Conservation (phyloP, 2,888 invertebrate genomes). For the Axea sp. region DNA sequence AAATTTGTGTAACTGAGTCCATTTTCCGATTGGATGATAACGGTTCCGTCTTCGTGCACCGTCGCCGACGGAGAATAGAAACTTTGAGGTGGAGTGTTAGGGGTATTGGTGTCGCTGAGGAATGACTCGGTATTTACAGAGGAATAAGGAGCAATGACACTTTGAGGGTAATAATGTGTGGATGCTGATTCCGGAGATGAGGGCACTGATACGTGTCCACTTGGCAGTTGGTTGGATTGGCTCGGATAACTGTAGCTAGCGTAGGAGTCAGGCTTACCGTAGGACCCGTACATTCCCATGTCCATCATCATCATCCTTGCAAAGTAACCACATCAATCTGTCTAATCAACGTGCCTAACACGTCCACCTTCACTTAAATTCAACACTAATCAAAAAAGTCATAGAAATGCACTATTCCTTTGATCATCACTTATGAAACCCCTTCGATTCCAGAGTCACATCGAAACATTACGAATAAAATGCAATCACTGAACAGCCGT, state of each 20-base stretch:
- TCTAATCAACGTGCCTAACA: constrained; percentile 40
- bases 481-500: no score
- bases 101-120: constrained; percentile 69
- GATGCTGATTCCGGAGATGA: constrained; percentile 75
- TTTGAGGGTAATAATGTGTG: constrained; percentile 75
- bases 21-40: constrained; percentile 91
- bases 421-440: no score
- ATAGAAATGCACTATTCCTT: background rate
- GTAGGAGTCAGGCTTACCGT: constrained; percentile 78
- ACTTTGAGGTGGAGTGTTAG: constrained; percentile 72
- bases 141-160: constrained; percentile 76
- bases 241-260: constrained; percentile 74
- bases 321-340: constrained; percentile 71
- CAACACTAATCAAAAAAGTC: constrained; percentile 3
- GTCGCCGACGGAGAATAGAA: constrained; percentile 76
- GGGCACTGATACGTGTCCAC: constrained; percentile 81
- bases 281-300: constrained; percentile 87
- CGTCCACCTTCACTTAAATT: constrained; percentile 9
- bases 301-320: constrained; percentile 88
- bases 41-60: constrained; percentile 80
- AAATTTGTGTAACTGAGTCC: constrained; percentile 94
- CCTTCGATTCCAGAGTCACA: background rate
- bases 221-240: constrained; percentile 69
- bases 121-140: constrained; percentile 76
- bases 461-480: background rate